Conservation (phyloP, 2,797 vertebrate genomes). For the Moxostoma hubbsi region DNA sequence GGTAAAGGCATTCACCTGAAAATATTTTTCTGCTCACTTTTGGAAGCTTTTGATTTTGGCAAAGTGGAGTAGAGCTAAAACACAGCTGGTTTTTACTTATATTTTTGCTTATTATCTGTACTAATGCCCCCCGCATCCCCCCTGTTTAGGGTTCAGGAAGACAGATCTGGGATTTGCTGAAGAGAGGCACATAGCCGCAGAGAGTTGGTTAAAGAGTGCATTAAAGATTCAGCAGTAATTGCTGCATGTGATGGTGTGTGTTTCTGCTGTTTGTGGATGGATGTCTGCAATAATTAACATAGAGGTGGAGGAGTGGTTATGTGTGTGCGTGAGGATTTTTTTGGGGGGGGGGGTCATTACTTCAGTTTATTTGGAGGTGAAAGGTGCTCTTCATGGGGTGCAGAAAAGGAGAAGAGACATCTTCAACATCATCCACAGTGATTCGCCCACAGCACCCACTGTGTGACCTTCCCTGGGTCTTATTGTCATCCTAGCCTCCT, state of each 20-base stretch:
- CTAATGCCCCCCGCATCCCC: conserved; percentile 5
- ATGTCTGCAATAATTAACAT: conserved; percentile 61
- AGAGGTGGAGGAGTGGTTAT: conserved; percentile 50
- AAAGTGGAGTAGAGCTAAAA: no score
- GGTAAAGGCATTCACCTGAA: no score
- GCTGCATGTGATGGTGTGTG: conserved; percentile 57
- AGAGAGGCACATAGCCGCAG: conserved; percentile 17
- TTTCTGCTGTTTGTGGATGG: conserved; percentile 53
- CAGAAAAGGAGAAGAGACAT: conserved; percentile 38
- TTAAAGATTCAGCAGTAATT: conserved; percentile 67
- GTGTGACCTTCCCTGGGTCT: conserved; percentile 72
- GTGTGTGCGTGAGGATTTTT: conserved; percentile 1
- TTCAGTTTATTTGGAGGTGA: conserved; percentile 73
- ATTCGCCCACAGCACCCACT: conserved; percentile 53
- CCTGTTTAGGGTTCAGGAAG: neutral
- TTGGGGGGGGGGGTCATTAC: conserved; percentile 52
- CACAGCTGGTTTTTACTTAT: neutral
- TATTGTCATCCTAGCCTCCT: conserved; percentile 72
- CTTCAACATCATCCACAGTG: conserved; percentile 60
- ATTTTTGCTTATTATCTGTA: conserved; percentile 49
- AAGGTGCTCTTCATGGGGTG: conserved; percentile 65
- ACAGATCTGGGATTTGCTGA: conserved; percentile 45
- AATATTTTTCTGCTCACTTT: no score
- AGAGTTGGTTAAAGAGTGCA: conserved; percentile 51
- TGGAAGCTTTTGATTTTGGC: no score